phyloP scores from a whole-genome alignment of 2,888 invertebrate genomes.

The Drosophila mulleri region DNA sequence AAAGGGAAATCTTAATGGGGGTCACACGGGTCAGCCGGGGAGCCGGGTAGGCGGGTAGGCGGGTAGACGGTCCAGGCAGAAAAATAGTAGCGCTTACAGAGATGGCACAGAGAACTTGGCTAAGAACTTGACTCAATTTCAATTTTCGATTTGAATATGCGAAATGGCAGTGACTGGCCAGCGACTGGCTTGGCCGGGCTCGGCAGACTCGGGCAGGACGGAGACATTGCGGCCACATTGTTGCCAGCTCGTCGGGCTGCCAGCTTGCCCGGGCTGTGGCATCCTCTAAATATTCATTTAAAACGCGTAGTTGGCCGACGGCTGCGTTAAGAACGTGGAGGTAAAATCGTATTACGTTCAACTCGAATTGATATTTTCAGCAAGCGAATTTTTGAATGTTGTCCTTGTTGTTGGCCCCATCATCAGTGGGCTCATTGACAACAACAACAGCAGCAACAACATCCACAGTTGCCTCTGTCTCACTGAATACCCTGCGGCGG shows the following conservation, averaged over 20 bases:
- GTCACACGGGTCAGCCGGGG: too few relatives aligned
- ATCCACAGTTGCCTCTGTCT: constrained; percentile 19
- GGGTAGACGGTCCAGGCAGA: too few relatives aligned
- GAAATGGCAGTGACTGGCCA: background rate
- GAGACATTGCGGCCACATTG: constrained; percentile 23
- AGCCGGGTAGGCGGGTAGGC: too few relatives aligned
- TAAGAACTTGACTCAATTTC: background rate
- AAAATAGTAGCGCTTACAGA: too few relatives aligned
- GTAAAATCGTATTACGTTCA: constrained; percentile 67
- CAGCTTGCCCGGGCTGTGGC: background rate
- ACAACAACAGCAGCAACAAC: constrained; percentile 18
- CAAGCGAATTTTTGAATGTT: constrained; percentile 59
- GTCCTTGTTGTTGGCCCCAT: constrained; percentile 34
- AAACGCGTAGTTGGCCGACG: constrained; percentile 36
- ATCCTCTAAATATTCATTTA: constrained; percentile 50
- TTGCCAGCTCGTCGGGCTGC: constrained; percentile 15
- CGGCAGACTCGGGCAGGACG: background rate
- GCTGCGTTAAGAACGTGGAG: constrained; percentile 29
- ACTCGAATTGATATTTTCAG: constrained; percentile 70
- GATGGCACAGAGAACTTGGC: too few relatives aligned
- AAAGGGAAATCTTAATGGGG: constrained; percentile 19
- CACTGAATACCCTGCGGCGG: constrained; percentile 37
- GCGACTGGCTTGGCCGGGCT: background rate
- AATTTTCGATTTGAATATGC: constrained; percentile 12
- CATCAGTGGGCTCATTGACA: constrained; percentile 51